Percentiles rank a stretch among this genome's conserved stretches.
phyloP scores from a whole-genome alignment of 2,113 vertebrate genomes.

The Ophiodon elongatus region DNA sequence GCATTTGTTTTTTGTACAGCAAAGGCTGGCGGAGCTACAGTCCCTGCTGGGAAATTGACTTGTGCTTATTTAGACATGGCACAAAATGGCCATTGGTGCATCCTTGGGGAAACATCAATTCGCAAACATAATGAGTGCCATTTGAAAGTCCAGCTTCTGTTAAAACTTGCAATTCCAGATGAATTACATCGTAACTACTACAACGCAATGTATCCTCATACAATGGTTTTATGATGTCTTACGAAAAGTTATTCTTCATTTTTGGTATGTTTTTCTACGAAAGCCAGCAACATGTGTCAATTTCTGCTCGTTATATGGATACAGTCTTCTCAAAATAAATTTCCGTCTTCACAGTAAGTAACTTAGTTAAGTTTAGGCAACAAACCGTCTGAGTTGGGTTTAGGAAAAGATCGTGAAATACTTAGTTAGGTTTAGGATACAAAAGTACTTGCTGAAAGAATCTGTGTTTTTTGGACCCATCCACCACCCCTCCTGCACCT shows the following conservation, averaged over 20 bases:
- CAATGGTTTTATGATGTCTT: too few species aligned
- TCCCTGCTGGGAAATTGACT: conserved; percentile 11
- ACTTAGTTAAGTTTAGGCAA: too few species aligned
- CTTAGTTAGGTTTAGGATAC: too few species aligned
- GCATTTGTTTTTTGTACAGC: conserved; percentile 14
- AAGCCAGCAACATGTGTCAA: neutral
- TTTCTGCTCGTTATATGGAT: neutral
- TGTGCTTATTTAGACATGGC: conserved; percentile 35
- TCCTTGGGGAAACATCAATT: conserved; percentile 43
- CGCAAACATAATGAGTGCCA: neutral
- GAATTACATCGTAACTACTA: neutral
- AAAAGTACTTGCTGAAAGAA: too few species aligned
- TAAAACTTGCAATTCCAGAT: conserved; percentile 7
- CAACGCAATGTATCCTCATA: too few species aligned
- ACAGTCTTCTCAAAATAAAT: too few species aligned
- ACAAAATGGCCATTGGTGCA: conserved; percentile 48
- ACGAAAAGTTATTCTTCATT: too few species aligned
- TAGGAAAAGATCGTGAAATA: too few species aligned
- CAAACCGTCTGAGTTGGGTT: too few species aligned
- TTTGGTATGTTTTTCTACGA: neutral
- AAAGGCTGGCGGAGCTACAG: neutral
- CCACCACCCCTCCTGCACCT: too few species aligned
- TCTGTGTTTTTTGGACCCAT: too few species aligned
- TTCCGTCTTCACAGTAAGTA: too few species aligned
- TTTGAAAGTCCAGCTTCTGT: conserved; percentile 16